Evolutionary conservation across 2,113 vertebrate species (phyloP).

Genomic region (Seriola rivoliana): DNA sequence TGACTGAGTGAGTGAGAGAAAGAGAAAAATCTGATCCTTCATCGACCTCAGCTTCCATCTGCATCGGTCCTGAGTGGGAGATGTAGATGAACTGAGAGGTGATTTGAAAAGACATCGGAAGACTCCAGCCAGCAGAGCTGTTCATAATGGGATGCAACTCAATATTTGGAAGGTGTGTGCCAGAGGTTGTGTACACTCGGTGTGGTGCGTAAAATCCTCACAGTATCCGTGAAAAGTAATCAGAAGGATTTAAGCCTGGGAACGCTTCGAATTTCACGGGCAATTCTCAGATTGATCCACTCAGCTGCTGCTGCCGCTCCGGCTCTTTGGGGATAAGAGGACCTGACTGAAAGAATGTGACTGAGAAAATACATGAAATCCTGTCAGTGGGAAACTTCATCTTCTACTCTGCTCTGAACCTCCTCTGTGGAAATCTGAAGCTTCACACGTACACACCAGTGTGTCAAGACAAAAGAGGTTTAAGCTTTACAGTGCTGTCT

Average conservation of each 20-base stretch:
- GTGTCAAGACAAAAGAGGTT: not conserved
- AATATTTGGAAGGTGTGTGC: slow-evolving; percentile 3
- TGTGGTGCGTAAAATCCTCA: not conserved
- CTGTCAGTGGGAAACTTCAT: slow-evolving; percentile 43
- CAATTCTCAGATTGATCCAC: slow-evolving; percentile 50
- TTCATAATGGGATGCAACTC: not conserved
- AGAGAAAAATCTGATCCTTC: not conserved
- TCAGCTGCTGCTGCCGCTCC: slow-evolving; percentile 29
- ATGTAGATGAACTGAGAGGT: slow-evolving; percentile 1
- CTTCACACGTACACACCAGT: not conserved
- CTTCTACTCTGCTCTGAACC: slow-evolving; percentile 7
- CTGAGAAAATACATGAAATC: slow-evolving; percentile 39
- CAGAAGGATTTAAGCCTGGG: slow-evolving; percentile 34
- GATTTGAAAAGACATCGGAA: not conserved
- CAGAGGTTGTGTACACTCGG: slow-evolving; percentile 13
- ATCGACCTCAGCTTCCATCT: not conserved
- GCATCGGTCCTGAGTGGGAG: slow-evolving; percentile 5
- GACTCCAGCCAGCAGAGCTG: not conserved
- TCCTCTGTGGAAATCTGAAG: not conserved
- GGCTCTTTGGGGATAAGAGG: slow-evolving; percentile 39
- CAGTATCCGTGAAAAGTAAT: slow-evolving; percentile 37
- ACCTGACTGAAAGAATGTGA: slow-evolving; percentile 5
- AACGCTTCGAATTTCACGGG: slow-evolving; percentile 37
- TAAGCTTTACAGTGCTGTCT: not conserved
- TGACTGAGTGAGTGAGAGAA: not conserved